Evolutionary conservation across 1,140 invertebrate genomes (phyloP).

Genomic region (Apocrypta bakeri): DNA sequence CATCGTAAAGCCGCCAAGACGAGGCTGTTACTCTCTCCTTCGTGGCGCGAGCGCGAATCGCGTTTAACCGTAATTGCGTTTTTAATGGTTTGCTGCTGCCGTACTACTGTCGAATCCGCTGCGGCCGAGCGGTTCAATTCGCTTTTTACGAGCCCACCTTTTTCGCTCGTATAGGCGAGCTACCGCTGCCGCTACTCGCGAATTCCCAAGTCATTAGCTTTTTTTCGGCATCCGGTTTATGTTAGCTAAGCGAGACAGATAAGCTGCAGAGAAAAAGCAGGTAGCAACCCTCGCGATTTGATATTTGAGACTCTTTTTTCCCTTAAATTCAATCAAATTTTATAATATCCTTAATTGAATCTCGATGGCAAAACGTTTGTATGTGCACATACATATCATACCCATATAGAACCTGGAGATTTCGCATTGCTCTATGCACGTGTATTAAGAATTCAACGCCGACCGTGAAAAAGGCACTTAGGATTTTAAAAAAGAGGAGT

Average conservation of each 20-base stretch:
- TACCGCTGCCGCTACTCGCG: not conserved
- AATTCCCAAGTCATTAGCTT: conserved; percentile 32
- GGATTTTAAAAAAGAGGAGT: conserved; percentile 26
- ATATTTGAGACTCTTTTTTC: not conserved
- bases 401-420: no score
- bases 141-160: conserved; percentile 30
- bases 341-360: not conserved
- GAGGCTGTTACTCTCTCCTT: conserved; percentile 4
- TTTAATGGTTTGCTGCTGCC: conserved; percentile 10
- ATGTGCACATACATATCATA: no score
- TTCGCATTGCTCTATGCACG: no score
- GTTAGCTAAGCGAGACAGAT: not conserved
- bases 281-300: not conserved
- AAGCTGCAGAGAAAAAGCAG: not conserved
- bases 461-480: conserved; percentile 20
- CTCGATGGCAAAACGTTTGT: no score
- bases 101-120: conserved; percentile 22
- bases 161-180: not conserved
- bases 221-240: not conserved
- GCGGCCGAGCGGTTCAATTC: conserved; percentile 19
- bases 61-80: conserved; percentile 39
- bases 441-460: conserved; percentile 38
- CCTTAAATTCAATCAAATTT: not conserved
- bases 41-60: not conserved
- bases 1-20: conserved; percentile 39